Evolutionary conservation across 2,797 vertebrate genomes (phyloP), one percentile per base, ranked within the genome.

Genomic region (Champsocephalus gunnari): DNA sequence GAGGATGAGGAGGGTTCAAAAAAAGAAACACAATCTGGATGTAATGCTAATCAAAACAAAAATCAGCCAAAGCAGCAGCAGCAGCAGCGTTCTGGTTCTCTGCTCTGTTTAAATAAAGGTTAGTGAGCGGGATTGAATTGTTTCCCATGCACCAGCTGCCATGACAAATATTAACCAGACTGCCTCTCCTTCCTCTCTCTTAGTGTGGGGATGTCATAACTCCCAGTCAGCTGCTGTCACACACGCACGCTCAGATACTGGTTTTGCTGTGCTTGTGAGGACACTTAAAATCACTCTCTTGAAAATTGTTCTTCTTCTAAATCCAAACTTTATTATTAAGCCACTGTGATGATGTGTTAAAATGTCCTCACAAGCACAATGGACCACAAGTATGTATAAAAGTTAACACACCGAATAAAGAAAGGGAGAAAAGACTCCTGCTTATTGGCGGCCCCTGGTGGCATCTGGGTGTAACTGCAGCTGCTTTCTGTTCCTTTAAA

Each of bases 151-250:
- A 84, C 75, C 89, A 86, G 84, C 86, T 89, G 88, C 85, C 86
- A 77, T 53, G 79, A 77, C 81, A 89, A 85, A 91, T 78, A 89
- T 89, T 86, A 90, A 88, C 88, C 89, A 87, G 84, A 57, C 83
- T 73, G 74, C 58, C 44, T 83, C 67, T 70, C 17, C 71, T 77
- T 64, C 63, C 66, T 80, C 70, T 58, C 66, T 66, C 9, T 34
- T 12, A 8, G 19, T 76, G 75, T 63, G 41, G 66, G 60, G 73
- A 66, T 74, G 66, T 79, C 77, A 75, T 80, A 65, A 76, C 77
- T 84, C 48, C 62, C 3, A 58, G 75, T 87, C 79, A 81, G 84
- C 87, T 80, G 77, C 83, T 76, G 21, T 59, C 68, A 60, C 51
- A 48, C 64, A 34, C 66, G 47, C 60, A 38, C 73, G 11, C 60